These are phyloP conservation scores for Pachypanchax playfairii DNA, from an alignment of 2,113 vertebrate genomes.

Conservation along the genomic window DNA sequence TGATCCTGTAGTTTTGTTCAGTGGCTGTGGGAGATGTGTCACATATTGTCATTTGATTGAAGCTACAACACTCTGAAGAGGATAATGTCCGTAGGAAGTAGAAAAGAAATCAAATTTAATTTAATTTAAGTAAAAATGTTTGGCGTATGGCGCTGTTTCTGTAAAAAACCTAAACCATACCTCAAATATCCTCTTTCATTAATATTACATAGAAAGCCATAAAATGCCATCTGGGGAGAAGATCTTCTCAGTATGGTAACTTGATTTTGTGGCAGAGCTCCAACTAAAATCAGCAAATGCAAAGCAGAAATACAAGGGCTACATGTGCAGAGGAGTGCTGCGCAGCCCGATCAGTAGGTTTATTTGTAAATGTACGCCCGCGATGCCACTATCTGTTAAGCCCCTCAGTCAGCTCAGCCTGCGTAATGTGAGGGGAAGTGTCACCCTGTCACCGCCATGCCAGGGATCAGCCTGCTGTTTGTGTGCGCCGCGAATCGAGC, in stretches of 20 bases:
- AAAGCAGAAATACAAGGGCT: slow-evolving; percentile 56
- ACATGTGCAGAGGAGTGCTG: slow-evolving; percentile 66
- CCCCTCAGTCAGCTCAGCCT: slow-evolving; percentile 74
- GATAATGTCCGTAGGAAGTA: too few relatives aligned
- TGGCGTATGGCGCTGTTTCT: too few relatives aligned
- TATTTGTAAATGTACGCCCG: slow-evolving; percentile 68
- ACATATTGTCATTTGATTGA: slow-evolving; percentile 56
- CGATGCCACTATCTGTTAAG: slow-evolving; percentile 75
- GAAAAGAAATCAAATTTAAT: not conserved
- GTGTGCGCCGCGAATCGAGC: slow-evolving; percentile 63
- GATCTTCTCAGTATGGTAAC: slow-evolving; percentile 47
- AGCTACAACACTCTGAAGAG: too few relatives aligned
- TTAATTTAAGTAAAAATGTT: too few relatives aligned
- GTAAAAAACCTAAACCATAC: not conserved
- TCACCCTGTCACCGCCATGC: slow-evolving; percentile 76
- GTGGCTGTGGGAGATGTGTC: slow-evolving; percentile 47
- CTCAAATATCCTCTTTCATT: slow-evolving; percentile 6
- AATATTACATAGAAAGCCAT: slow-evolving; percentile 34
- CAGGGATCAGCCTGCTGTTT: slow-evolving; percentile 73
- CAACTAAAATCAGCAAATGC: slow-evolving; percentile 62
- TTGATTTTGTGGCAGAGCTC: slow-evolving; percentile 50
- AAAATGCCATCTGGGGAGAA: slow-evolving; percentile 46
- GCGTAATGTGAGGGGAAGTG: slow-evolving; percentile 77
- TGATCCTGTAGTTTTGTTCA: slow-evolving; percentile 57
- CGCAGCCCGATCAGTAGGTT: slow-evolving; percentile 67